A percentile compares a stretch with the other conserved stretches of the same genome.
Conservation (phyloP, 1,140 invertebrate genomes). For the Cydia strobilella region DNA sequence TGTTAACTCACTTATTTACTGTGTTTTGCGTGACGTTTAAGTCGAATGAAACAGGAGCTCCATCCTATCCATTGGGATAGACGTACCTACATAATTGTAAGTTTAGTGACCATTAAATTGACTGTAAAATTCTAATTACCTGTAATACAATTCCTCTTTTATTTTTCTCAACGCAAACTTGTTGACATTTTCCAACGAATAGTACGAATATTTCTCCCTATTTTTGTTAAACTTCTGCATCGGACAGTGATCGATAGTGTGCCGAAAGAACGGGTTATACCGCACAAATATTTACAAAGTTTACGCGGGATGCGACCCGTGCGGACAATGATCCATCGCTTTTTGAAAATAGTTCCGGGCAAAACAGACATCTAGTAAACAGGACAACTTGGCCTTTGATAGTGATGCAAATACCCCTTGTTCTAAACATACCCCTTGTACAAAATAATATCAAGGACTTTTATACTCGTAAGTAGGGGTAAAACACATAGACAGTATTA, state of each 20-base stretch:
- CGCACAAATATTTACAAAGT: slow-evolving; percentile 55
- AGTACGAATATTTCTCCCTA: slow-evolving; percentile 41
- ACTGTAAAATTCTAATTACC: background rate
- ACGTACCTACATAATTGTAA: no score
- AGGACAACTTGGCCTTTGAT: slow-evolving; percentile 19
- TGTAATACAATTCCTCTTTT: background rate
- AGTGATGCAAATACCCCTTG: background rate
- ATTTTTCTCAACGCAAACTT: slow-evolving; percentile 33
- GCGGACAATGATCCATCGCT: slow-evolving; percentile 47
- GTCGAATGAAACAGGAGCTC: no score
- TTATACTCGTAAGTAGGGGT: background rate
- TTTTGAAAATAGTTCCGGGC: slow-evolving; percentile 38
- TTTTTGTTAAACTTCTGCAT: slow-evolving; percentile 54
- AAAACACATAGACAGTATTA: no score
- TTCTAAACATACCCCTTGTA: background rate
- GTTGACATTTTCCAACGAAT: slow-evolving; percentile 38
- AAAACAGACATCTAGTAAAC: slow-evolving; percentile 33
- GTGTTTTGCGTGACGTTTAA: no score
- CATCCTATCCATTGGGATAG: no score
- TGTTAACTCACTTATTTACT: no score
- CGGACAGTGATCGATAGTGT: slow-evolving; percentile 57
- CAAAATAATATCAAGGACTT: background rate
- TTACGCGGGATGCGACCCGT: slow-evolving; percentile 33
- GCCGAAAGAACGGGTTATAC: slow-evolving; percentile 53
- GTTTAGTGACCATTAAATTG: no score